These are phyloP conservation scores for Vesta saturnalis DNA, from an alignment of 2,888 invertebrate species.

Conservation along the genomic window DNA sequence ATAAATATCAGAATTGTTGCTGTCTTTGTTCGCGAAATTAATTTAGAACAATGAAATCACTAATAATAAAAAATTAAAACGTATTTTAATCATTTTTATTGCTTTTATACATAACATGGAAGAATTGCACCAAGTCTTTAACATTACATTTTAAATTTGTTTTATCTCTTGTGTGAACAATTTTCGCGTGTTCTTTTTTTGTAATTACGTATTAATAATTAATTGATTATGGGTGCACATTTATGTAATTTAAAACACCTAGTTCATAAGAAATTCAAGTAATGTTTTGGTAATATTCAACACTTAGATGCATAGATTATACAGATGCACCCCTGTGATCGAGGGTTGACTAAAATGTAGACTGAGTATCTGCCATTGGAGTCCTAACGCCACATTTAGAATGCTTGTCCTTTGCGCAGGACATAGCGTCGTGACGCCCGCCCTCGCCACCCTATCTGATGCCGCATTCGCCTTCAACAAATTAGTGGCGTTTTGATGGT, in stretches of 20 bases:
- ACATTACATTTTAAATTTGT: conserved; percentile 9
- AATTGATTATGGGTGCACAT: not conserved
- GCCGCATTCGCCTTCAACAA: conserved; percentile 62
- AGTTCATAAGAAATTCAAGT: conserved; percentile 7
- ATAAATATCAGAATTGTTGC: not conserved
- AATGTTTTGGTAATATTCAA: conserved; percentile 19
- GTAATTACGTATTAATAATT: conserved; percentile 3
- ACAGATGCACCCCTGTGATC: conserved; percentile 48
- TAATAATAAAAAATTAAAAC: conserved; percentile 1
- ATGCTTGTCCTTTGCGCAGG: conserved; percentile 49
- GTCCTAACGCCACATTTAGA: conserved; percentile 53
- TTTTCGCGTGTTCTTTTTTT: not conserved
- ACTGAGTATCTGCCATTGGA: conserved; percentile 61
- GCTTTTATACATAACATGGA: conserved; percentile 1
- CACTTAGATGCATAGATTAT: conserved; percentile 18
- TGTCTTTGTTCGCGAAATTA: conserved; percentile 10
- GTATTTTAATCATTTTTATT: conserved; percentile 3
- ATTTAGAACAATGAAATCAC: not conserved
- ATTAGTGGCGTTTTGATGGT: conserved; percentile 63
- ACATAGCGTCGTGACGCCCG: conserved; percentile 56
- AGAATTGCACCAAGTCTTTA: not conserved
- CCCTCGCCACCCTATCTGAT: conserved; percentile 56
- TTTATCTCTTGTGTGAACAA: not conserved
- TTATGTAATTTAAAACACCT: conserved; percentile 16
- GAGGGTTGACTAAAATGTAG: conserved; percentile 55